Evolutionary conservation across 2,797 vertebrate species (phyloP).

Genomic region (Mallotus villosus): DNA sequence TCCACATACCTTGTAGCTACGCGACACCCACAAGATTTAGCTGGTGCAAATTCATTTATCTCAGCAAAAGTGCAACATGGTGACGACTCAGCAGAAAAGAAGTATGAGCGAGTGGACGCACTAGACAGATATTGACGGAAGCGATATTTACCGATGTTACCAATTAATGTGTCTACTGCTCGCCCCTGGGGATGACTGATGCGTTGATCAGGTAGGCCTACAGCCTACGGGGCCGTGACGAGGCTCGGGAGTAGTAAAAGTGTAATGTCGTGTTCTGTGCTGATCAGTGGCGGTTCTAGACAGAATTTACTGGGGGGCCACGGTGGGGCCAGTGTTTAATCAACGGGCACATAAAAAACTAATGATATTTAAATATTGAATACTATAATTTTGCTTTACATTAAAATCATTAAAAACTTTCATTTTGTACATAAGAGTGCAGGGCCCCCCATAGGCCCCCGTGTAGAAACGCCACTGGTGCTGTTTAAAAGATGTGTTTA

Average conservation of each 20-base stretch:
- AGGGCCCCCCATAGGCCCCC: no score
- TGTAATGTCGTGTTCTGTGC: neutral
- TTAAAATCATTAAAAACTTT: no score
- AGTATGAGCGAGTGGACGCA: neutral
- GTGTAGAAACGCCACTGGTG: neutral
- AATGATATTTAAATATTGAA: no score
- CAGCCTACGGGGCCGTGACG: no score
- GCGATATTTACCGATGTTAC: neutral
- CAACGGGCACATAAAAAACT: no score
- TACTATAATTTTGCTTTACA: no score
- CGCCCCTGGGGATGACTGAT: neutral
- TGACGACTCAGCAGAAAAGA: neutral
- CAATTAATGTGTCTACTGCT: neutral
- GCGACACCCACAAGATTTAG: neutral
- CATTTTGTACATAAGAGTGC: no score
- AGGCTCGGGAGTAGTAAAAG: neutral
- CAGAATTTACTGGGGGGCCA: no score
- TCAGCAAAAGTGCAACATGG: conserved; percentile 4
- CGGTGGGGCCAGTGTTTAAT: no score
- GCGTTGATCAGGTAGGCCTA: neutral
- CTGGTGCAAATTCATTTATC: neutral
- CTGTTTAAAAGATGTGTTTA: no score
- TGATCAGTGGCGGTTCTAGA: no score
- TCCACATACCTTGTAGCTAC: neutral
- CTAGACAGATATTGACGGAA: neutral